Conservation (phyloP, 2,113 vertebrate genomes). For the Chlamydotis undulata region DNA sequence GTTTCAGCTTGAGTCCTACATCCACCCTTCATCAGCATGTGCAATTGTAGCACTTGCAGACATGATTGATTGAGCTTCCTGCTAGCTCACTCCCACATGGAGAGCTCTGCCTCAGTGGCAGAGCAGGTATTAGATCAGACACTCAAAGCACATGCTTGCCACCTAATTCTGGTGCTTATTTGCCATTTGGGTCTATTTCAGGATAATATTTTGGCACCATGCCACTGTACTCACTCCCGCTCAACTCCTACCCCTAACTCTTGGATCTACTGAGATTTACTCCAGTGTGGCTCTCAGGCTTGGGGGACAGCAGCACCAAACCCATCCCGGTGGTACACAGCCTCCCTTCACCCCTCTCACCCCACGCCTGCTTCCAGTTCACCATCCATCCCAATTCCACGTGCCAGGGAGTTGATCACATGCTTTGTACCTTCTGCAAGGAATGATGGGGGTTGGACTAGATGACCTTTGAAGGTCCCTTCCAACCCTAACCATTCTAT, state of each 20-base stretch:
- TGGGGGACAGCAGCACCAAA: not conserved
- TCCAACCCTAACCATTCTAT: too few species aligned
- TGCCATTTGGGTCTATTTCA: not conserved
- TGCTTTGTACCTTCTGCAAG: not conserved
- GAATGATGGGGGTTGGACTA: too few species aligned
- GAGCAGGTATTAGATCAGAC: not conserved
- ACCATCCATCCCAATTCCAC: not conserved
- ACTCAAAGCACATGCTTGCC: not conserved
- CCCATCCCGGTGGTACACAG: not conserved
- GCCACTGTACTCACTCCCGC: not conserved
- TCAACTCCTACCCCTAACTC: not conserved
- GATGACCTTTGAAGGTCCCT: too few species aligned
- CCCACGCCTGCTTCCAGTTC: not conserved
- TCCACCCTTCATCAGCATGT: not conserved
- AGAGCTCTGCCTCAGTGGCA: not conserved
- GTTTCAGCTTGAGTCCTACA: not conserved
- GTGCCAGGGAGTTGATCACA: not conserved
- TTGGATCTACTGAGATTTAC: not conserved
- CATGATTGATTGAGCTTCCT: not conserved
- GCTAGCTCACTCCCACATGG: not conserved
- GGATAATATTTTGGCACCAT: not conserved
- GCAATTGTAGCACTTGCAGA: not conserved
- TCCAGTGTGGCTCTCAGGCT: accelerated
- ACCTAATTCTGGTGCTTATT: not conserved
- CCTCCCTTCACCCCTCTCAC: not conserved